Conservation (phyloP, 2,888 invertebrate genomes). For the Ceramica pisi region DNA sequence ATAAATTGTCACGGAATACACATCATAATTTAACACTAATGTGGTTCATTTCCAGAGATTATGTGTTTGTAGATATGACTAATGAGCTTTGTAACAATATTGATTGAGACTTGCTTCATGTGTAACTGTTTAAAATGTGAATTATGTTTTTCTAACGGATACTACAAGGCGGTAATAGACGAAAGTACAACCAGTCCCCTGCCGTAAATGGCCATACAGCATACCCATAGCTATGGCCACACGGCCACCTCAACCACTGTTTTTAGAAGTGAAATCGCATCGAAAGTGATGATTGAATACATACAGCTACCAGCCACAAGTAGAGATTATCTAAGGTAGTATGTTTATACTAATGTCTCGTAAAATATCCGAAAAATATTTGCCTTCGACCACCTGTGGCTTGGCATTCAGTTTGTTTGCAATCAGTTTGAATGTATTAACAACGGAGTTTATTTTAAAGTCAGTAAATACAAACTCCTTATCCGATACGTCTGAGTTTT, state of each 20-base stretch:
- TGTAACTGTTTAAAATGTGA: background rate
- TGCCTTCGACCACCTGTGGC: constrained; percentile 37
- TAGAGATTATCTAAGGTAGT: constrained; percentile 7
- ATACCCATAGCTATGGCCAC: background rate
- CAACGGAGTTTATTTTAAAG: constrained; percentile 30
- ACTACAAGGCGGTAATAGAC: background rate
- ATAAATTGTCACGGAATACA: constrained; percentile 17
- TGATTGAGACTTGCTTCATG: background rate
- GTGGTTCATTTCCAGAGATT: background rate
- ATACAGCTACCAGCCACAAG: background rate
- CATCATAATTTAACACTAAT: constrained; percentile 5
- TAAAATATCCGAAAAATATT: constrained; percentile 54
- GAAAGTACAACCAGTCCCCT: background rate
- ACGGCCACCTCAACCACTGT: background rate
- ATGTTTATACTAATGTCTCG: constrained; percentile 28
- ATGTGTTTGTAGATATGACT: background rate
- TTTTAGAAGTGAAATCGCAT: constrained; percentile 35
- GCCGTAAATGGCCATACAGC: background rate
- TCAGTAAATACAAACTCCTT: constrained; percentile 16
- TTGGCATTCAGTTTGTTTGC: constrained; percentile 38
- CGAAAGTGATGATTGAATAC: constrained; percentile 12
- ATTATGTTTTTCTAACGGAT: constrained; percentile 8
- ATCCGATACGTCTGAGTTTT: background rate
- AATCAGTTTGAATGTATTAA: constrained; percentile 22
- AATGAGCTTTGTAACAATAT: background rate